These are phyloP conservation scores for Pseudomyrmex gracilis DNA, from an alignment of 1,140 invertebrate species.

Conservation along the genomic window DNA sequence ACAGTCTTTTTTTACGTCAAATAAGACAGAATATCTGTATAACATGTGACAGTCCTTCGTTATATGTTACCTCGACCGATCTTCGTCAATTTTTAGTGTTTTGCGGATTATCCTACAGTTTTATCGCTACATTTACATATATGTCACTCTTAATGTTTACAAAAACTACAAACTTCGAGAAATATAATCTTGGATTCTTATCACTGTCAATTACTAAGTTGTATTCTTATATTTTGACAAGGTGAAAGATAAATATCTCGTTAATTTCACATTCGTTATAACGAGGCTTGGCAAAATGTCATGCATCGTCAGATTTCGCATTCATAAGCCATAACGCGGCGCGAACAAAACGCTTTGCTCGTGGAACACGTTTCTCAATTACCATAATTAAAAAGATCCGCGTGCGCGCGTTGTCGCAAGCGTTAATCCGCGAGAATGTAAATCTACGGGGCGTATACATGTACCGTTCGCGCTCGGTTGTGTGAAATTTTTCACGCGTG, in stretches of 20 bases:
- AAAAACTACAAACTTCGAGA: too few species aligned
- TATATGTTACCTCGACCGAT: too few species aligned
- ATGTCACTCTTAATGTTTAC: too few species aligned
- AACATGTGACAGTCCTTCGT: too few species aligned
- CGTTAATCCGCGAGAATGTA: conserved; percentile 50
- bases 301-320: conserved; percentile 43
- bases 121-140: too few species aligned
- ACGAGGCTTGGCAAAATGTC: neutral
- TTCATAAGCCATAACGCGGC: conserved; percentile 45
- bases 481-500: conserved; percentile 2
- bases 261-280: conserved; percentile 46
- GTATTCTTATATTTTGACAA: conserved; percentile 1
- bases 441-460: conserved; percentile 15
- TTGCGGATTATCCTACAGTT: too few species aligned
- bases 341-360: conserved; percentile 29
- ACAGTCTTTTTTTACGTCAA: too few species aligned
- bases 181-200: too few species aligned
- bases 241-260: conserved; percentile 33
- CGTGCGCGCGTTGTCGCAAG: conserved; percentile 14
- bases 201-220: conserved; percentile 26
- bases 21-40: too few species aligned
- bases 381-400: conserved; percentile 59
- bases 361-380: conserved; percentile 49
- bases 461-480: neutral
- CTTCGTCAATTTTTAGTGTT: too few species aligned